Base-by-base conservation (phyloP, 2,888 invertebrate species). In the Toxonevra muliebris region DNA sequence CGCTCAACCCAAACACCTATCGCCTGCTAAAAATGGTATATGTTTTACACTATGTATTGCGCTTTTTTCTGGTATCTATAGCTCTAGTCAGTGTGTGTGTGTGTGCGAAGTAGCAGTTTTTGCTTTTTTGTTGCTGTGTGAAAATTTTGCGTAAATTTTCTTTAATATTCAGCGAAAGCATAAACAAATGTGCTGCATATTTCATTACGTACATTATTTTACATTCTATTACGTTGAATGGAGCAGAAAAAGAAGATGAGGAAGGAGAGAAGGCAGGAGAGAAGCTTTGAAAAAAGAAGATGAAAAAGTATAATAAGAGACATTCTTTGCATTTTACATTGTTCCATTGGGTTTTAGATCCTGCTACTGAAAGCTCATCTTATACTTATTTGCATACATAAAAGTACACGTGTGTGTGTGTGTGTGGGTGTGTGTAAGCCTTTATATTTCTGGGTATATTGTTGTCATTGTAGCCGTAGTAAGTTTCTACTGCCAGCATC, bases 121-220 rank as follows among this genome's bases (percentile, higher is more conserved):
- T 30, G 30, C 30, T 30, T n/a, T 48, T 48, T 48, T 48, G 48
- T 2, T 15, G 48, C 48, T 3, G 8, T 1, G 8, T 48, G 15
- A 10, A 48, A 48, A 48, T 48, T 15, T 4, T 48, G 5, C 48
- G 48, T 48, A 48, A 48, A 48, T 48, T 48, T 48, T 48, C 48
- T 48, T 30, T 48, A 48, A 48, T 48, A 48, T 48, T 48, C 48
- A 10, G 48, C 48, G 15, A 13, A 13, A 15, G 48, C 48, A 15
- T 48, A 48, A 48, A 48, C 48, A 48, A 48, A 48, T 48, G 48
- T 48, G 48, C 48, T 48, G 11, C 48, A 48, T 48, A 48, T 9
- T 48, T 48, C 15, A 48, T 15, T 48, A 48, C 48, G 11, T 48
- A 15, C 48, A 48, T 48, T 48, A 15, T 48, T 48, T 48, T 1